Percentiles rank a stretch among this genome's conserved stretches.
Evolutionary conservation across 2,888 invertebrate species (phyloP).

Genomic region (Leptinotarsa rubiginosa): DNA sequence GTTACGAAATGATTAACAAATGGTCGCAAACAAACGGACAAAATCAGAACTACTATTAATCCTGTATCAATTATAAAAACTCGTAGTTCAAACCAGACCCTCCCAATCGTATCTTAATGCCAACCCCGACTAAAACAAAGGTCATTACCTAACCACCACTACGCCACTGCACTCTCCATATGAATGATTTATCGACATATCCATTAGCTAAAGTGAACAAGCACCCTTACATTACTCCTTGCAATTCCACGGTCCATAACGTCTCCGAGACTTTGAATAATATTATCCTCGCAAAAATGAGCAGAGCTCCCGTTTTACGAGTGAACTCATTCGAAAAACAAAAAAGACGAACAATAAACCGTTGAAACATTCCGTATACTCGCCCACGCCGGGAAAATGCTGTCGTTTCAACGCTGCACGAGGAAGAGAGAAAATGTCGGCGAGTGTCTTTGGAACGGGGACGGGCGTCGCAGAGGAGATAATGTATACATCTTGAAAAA

Average conservation of each 20-base stretch:
- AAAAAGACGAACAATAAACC: constrained; percentile 7
- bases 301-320: constrained; percentile 3
- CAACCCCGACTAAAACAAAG: no score
- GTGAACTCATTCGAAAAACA: not conserved
- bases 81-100: no score
- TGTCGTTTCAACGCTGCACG: not conserved
- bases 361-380: constrained; percentile 1
- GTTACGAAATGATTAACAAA: no score
- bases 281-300: constrained; percentile 16
- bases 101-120: no score
- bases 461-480: not conserved
- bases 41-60: no score
- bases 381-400: not conserved
- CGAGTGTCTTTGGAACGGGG: not conserved
- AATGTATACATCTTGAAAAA: not conserved
- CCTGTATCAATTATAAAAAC: no score
- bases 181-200: constrained; percentile 9
- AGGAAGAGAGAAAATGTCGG: not conserved
- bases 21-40: no score
- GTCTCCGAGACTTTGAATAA: constrained; percentile 14
- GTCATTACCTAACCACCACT: not conserved
- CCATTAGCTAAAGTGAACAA: constrained; percentile 16
- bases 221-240: constrained; percentile 3
- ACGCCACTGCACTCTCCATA: not conserved
- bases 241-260: constrained; percentile 2